Base-by-base conservation (phyloP, 64 coral and sea anemone species). In the Montipora capricornis region DNA sequence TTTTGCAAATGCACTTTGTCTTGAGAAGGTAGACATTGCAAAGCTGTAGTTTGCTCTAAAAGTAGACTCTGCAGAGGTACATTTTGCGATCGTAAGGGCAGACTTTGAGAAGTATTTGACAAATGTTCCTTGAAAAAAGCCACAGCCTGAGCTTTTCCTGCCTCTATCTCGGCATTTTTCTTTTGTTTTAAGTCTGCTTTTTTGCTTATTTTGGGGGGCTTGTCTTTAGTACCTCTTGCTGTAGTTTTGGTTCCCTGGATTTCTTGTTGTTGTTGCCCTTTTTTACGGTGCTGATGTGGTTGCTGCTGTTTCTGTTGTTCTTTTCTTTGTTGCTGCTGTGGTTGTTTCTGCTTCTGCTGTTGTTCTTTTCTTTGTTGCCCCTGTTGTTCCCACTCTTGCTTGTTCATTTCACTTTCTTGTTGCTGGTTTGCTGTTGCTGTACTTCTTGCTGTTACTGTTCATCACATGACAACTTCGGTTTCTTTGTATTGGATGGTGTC, bases 281-380 rank as follows among this genome's bases (percentile, higher is more conserved):
- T 71, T 71, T 22, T 71, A n/a, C 16, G 68, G 0, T 74, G 20
- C 6, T 74, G 44, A 19, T 17, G 84, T 19, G 48, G 68, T 73
- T 71, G 49, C 49, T 87, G 29, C 73, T 87, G 84, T 61, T 86
- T n/a, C 64, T 86, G 58, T 68, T 86, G 83, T 68, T 86, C n/a
- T 37, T 69, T 64, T 68, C 47, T 48, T 61, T 24, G 29, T 82
- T 70, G 83, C 10, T 24, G 44, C 68, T 86, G 52, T n/a, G 62
- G n/a, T 20, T 69, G 83, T 20, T 81, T n/a, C 12, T 70, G 14
- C 24, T 69, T 69, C 67, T 20, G 67, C 1, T 69, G 67, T 20
- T 69, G 67, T 69, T 69, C 14, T 4, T 69, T 15, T 69, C 3
- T 15, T 13, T 69, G 67, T 17, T 69, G 67, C 67, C 2, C 14